Base-by-base conservation (phyloP, 2,797 vertebrate genomes). In the Falco naumanni region DNA sequence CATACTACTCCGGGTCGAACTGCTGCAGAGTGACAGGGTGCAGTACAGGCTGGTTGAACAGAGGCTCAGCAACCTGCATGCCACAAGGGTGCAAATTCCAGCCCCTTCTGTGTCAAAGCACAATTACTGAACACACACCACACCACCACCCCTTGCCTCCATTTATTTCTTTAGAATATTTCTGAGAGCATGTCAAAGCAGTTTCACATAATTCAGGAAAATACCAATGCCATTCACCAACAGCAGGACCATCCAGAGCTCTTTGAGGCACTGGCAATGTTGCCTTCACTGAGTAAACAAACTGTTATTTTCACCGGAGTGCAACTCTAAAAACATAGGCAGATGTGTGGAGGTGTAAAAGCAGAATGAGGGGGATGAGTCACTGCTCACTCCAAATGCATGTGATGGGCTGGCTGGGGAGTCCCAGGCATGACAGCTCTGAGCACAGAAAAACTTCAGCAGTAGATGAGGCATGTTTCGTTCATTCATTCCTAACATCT, bases 321-420 rank as follows among this genome's bases (percentile, higher is more conserved):
- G 0, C 34, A 89, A 41, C 1, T 7, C 26, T 59, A 54, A 86
- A 71, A 70, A 69, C 88, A 89, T 0, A 1, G 63, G 33, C 87
- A 90, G 80, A 86, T 84, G 70, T 68, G 68, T 69, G 92, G 90
- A 92, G 84, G 59, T 63, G 77, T 87, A 31, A 68, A 56, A 89
- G 74, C 59, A 37, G 33, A 76, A 66, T 21, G 20, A 80, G 43
- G 16, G 33, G 24, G 2, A 16, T n/a, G 60, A 84, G 39, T 56
- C 39, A 37, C 13, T 50, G 61, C 56, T 89, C 56, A 82, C 31
- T 43, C 48, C 56, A 51, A 72, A 80, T 16, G 33, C 33, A 72
- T 72, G 24, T 0, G 0, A 71, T 29, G 47, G 31, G 41, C 31
- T 85, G 68, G 64, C 34, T 3, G 0, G 31, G 63, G 61, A 60